Evolutionary conservation across 1,140 invertebrate species (phyloP), one percentile per base, ranked within the genome.

Genomic region (Drosophila insularis): DNA sequence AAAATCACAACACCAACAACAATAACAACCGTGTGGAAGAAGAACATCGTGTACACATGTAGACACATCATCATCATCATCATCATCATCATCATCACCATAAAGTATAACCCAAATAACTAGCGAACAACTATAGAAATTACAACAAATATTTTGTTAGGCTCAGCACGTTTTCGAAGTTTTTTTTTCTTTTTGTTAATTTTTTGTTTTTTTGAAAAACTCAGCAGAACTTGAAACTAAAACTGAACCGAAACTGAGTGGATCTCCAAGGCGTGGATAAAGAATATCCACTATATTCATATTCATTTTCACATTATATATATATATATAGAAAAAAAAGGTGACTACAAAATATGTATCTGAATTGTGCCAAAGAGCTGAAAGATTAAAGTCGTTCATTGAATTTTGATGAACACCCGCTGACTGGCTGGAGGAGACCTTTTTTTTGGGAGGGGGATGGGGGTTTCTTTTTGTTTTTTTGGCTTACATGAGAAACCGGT

Each of bases 351-450:
- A 37, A 63, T 54, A 62, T 21, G 43, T 50, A 50, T 50, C 17
- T 50, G 17, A 64, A 63, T 62, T 69, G 70, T 80, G 66, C 69
- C 71, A 78, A 84, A 65, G 55, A 64, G 61, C 65, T 74, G 55
- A 19, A 74, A 81, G 75, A 77, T 66, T 69, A 53, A 58, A 32
- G 39, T 59, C 61, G 75, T 76, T 89, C 78, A 87, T 87, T 87
- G 82, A 87, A 87, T 87, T 82, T 87, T 82, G 82, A 89, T 87
- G 84, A 87, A 82, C 82, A 80, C 82, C 82, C 82, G 82, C 82
- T 74, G 72, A 46, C 61, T 74, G 53, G 56, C 27, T 73, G 62
- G 58, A 66, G 68, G 71, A 79, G 77, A 71, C 65, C 74, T 66
- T 71, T 73, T 74, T 56, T 64, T 39, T 23, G 23, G 27, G 27